Evolutionary conservation across 1,140 invertebrate species (phyloP), one percentile per base, ranked within the genome.

Genomic region (Diplogasteroides magnus): DNA sequence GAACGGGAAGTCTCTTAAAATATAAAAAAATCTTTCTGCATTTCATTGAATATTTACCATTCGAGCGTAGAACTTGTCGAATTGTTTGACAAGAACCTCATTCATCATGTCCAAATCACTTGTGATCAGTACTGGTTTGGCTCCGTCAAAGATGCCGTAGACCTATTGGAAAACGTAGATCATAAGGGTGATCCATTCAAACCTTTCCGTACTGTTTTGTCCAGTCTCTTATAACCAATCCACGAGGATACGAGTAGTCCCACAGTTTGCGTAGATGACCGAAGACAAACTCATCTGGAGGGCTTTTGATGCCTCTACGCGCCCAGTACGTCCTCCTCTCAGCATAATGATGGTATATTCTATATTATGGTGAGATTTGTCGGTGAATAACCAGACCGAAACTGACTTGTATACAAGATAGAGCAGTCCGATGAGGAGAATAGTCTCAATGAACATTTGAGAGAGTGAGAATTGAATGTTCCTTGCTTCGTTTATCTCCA

Each of bases 151-250:
- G 27, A 58, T 58, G 0, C 65, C 65, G 28, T 31, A 67, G 1
- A 60, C 23, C 15, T 67, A n/a, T n/a, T n/a, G n/a, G 37, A 48
- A 48, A 19, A 48, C 37, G 19, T 48, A 6, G 37, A 48, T 48
- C 19, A 48, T 11, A 48, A 48, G 6, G 37, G 19, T 75, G 74
- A 48, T 76, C 57, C 27, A 63, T 73, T 37, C 75, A 73, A 48
- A 76, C 59, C 19, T 68, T 74, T 57, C 72, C 72, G 71, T 27
- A 73, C 71, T 76, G 74, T 28, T 59, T 56, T 13, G 68, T 73
- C 72, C 72, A 73, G 23, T 72, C 13, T 48, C 37, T 48, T 6
- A 48, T 6, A 48, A 48, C 37, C 37, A 48, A 19, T 11, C 6
- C 6, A 11, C 37, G 6, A 11, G 37, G 37, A 6, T 48, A 11